Conservation (phyloP, 2,888 invertebrate species). For the Apodemia mormo region DNA sequence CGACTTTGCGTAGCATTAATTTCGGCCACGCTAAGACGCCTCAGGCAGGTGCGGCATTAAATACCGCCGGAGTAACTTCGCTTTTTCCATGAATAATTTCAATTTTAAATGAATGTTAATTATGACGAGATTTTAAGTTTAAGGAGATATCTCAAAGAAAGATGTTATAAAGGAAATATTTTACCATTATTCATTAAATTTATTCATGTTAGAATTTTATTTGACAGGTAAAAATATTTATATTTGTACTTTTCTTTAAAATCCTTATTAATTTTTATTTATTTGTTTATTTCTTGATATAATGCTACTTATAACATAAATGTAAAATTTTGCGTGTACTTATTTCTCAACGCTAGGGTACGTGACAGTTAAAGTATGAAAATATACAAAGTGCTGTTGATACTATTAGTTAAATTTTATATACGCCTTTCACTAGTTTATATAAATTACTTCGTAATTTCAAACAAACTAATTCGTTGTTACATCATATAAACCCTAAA, state of each 20-base stretch:
- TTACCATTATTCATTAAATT: conserved; percentile 23
- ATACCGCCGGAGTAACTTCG: conserved; percentile 70
- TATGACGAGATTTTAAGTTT: conserved; percentile 70
- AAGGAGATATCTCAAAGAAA: conserved; percentile 41
- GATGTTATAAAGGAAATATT: conserved; percentile 37
- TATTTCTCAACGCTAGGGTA: too few species aligned
- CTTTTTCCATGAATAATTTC: conserved; percentile 73
- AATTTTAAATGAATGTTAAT: conserved; percentile 78
- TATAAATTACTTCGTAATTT: too few species aligned
- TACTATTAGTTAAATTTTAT: too few species aligned
- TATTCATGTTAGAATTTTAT: neutral
- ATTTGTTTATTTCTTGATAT: too few species aligned
- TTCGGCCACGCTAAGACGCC: conserved; percentile 78
- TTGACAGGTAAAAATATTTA: neutral
- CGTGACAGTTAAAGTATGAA: too few species aligned
- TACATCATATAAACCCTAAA: too few species aligned
- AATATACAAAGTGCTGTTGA: too few species aligned
- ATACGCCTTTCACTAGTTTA: too few species aligned
- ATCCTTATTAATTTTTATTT: too few species aligned
- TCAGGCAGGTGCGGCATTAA: conserved; percentile 77
- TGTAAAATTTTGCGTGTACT: too few species aligned
- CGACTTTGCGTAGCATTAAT: conserved; percentile 80
- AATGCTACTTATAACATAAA: too few species aligned
- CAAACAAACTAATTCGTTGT: too few species aligned
- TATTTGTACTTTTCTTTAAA: neutral